A percentile compares a stretch with the other conserved stretches of the same genome.
Evolutionary conservation across 2,797 vertebrate genomes (phyloP).

Genomic region (Pipistrellus pipistrellus): DNA sequence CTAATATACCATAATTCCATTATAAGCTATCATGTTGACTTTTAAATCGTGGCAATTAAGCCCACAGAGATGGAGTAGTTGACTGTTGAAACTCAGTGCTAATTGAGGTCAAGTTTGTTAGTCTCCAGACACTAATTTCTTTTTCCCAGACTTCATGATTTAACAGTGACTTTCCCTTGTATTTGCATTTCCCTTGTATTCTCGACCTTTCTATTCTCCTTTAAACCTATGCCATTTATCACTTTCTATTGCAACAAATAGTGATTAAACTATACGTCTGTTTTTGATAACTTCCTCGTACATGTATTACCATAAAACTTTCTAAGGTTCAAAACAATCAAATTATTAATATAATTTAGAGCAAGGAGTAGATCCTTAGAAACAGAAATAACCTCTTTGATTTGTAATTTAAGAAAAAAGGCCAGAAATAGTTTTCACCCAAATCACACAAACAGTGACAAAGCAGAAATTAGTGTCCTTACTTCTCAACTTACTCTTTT

Average conservation of each 20-base stretch:
- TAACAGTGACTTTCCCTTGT: neutral
- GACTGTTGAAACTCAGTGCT: neutral
- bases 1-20: neutral
- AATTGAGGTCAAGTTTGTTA: neutral
- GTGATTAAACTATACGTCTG: neutral
- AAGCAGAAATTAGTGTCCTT: neutral
- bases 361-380: neutral
- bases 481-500: neutral
- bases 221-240: neutral
- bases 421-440: neutral
- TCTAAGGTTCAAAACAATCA: neutral
- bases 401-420: neutral
- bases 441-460: neutral
- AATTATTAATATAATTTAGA: conserved; percentile 36
- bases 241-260: neutral
- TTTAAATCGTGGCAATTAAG: neutral
- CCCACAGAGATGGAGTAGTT: neutral
- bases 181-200: neutral
- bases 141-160: neutral
- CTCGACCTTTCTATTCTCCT: neutral
- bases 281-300: neutral
- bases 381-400: neutral
- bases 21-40: neutral
- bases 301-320: neutral
- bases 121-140: neutral